These are phyloP conservation scores for Orthonyx spaldingii DNA, from an alignment of 2,113 vertebrate genomes.

Conservation along the genomic window DNA sequence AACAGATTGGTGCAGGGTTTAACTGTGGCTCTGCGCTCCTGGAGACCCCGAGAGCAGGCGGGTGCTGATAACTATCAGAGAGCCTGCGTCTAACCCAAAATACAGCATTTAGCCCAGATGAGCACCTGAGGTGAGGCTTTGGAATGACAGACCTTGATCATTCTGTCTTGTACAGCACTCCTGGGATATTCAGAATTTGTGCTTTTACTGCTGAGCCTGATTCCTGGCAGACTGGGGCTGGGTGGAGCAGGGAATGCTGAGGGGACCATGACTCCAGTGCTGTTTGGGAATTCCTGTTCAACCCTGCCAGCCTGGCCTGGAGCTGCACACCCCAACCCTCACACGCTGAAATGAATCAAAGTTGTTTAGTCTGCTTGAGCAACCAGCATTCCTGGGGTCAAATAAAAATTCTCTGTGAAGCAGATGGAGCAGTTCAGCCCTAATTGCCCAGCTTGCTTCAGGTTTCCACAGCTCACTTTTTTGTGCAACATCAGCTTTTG, in stretches of 20 bases:
- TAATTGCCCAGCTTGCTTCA: not conserved
- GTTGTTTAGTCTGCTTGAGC: slow-evolving; percentile 6
- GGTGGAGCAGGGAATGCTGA: not conserved
- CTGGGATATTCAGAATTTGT: not conserved
- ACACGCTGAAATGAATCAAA: not conserved
- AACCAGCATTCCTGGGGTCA: not conserved
- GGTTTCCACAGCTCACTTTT: not conserved
- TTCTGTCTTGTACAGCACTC: not conserved
- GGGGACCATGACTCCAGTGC: not conserved
- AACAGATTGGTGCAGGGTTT: not conserved
- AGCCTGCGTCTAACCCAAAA: not conserved
- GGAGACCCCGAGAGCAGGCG: not conserved
- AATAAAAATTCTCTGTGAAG: not conserved
- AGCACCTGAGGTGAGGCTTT: not conserved
- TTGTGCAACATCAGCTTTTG: not conserved
- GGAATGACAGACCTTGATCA: not conserved
- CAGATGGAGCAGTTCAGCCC: not conserved
- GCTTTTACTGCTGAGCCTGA: not conserved
- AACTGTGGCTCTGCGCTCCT: not conserved
- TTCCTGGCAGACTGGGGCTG: not conserved
- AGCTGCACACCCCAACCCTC: not conserved
- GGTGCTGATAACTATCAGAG: not conserved
- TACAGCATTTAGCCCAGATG: not conserved
- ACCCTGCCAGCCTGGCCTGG: not conserved
- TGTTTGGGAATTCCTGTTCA: not conserved